A percentile compares a stretch with the other conserved stretches of the same genome.
These are phyloP conservation scores for Pardosa pseudoannulata DNA, from an alignment of 2,888 invertebrate species.

Conservation along the genomic window DNA sequence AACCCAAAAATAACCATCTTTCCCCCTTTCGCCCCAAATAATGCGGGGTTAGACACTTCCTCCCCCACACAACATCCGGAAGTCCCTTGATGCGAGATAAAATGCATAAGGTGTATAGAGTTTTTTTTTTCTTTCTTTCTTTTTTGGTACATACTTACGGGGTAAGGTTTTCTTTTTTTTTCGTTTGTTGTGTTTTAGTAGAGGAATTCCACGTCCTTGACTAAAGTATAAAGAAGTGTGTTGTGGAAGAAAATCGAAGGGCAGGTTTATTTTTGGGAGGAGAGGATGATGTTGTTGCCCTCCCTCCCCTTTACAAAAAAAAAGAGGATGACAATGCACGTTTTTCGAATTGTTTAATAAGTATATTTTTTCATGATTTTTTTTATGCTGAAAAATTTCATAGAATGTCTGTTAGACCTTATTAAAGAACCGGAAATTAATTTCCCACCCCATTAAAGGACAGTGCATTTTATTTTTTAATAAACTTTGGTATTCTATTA, in stretches of 20 bases:
- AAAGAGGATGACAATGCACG: too few relatives aligned
- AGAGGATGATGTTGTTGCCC: too few relatives aligned
- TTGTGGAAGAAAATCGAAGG: background rate
- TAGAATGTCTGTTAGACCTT: too few relatives aligned
- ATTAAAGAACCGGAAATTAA: too few relatives aligned
- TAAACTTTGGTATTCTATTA: too few relatives aligned
- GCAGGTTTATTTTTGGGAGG: background rate
- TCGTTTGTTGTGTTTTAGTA: background rate
- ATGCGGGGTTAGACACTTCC: conserved; percentile 1
- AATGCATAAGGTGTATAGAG: background rate
- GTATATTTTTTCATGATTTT: too few relatives aligned
- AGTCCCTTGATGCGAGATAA: background rate
- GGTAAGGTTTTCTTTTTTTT: background rate
- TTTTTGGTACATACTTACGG: background rate
- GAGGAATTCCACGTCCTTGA: background rate
- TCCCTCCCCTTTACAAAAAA: background rate
- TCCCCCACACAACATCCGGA: conserved; percentile 13
- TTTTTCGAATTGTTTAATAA: too few relatives aligned
- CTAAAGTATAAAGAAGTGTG: background rate
- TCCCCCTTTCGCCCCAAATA: conserved; percentile 31
- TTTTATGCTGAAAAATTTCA: too few relatives aligned
- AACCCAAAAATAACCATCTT: conserved; percentile 36
- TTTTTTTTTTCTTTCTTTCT: too few relatives aligned
- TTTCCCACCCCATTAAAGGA: too few relatives aligned
- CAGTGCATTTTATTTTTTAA: too few relatives aligned